Conservation (phyloP, 2,888 invertebrate species). For the Microchrysa polita region DNA sequence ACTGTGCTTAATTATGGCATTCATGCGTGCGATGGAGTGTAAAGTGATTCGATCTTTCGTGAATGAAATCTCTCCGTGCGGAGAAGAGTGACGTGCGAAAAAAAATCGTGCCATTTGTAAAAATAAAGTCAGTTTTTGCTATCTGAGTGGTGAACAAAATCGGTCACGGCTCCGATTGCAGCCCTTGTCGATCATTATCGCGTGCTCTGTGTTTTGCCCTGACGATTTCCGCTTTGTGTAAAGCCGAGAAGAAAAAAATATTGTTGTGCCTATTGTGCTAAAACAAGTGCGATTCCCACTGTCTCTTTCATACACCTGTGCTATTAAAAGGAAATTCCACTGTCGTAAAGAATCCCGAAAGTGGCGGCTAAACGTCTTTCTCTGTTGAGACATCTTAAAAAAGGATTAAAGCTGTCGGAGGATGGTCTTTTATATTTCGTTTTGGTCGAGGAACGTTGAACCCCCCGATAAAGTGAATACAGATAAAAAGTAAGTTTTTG, state of each 20-base stretch:
- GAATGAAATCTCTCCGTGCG: neutral
- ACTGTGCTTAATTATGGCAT: no score
- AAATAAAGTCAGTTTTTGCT: conserved; percentile 8
- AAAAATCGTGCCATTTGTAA: conserved; percentile 31
- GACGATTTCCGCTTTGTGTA: conserved; percentile 31
- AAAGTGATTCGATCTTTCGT: conserved; percentile 40
- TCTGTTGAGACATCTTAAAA: neutral
- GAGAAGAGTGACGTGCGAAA: conserved; percentile 20
- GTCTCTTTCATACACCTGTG: no score
- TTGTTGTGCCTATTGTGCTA: neutral
- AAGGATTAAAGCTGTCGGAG: conserved; percentile 33
- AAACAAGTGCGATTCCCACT: neutral
- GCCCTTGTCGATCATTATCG: conserved; percentile 11
- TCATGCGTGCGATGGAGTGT: conserved; percentile 5
- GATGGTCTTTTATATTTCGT: conserved; percentile 63
- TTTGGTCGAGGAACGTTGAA: conserved; percentile 58
- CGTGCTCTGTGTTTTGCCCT: conserved; percentile 1
- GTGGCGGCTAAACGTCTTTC: neutral
- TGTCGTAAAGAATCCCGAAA: neutral
- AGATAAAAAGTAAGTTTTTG: conserved; percentile 50
- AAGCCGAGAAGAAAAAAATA: conserved; percentile 1
- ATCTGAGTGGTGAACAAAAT: neutral
- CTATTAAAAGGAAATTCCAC: no score
- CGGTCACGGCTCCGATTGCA: neutral
- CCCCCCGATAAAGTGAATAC: conserved; percentile 61